Evolutionary conservation across 2,888 invertebrate species (phyloP).

Genomic region (Rotaria sp.): DNA sequence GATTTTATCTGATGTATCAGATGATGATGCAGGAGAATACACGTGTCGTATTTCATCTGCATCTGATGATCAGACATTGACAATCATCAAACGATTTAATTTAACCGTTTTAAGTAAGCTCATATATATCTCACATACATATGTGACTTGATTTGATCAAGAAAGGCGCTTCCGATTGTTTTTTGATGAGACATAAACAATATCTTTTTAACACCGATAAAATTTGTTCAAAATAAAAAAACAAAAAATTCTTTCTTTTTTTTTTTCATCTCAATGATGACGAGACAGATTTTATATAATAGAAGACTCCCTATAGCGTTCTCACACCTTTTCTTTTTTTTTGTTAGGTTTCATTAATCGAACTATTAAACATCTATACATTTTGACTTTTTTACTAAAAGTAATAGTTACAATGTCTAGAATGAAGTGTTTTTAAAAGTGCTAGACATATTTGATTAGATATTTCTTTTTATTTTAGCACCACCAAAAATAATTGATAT

Average conservation of each 20-base stretch:
- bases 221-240: background rate
- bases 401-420: background rate
- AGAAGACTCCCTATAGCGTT: background rate
- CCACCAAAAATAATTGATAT: conserved; percentile 24
- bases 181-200: conserved; percentile 10
- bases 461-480: background rate
- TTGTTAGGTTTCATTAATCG: background rate
- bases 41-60: conserved; percentile 27
- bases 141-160: conserved; percentile 3
- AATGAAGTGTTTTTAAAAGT: background rate
- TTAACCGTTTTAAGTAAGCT: conserved; percentile 24
- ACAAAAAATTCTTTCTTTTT: too few relatives aligned
- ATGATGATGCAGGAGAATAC: conserved; percentile 38
- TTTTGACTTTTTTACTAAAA: background rate
- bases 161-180: conserved; percentile 3
- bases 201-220: background rate
- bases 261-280: background rate
- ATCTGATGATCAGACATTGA: background rate
- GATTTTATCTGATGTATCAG: conserved; percentile 32
- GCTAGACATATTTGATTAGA: background rate
- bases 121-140: background rate
- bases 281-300: background rate
- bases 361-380: background rate
- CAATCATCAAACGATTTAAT: conserved; percentile 28
- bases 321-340: background rate